These are phyloP conservation scores for Seriola rivoliana DNA, from an alignment of 2,113 vertebrate genomes.

Conservation along the genomic window DNA sequence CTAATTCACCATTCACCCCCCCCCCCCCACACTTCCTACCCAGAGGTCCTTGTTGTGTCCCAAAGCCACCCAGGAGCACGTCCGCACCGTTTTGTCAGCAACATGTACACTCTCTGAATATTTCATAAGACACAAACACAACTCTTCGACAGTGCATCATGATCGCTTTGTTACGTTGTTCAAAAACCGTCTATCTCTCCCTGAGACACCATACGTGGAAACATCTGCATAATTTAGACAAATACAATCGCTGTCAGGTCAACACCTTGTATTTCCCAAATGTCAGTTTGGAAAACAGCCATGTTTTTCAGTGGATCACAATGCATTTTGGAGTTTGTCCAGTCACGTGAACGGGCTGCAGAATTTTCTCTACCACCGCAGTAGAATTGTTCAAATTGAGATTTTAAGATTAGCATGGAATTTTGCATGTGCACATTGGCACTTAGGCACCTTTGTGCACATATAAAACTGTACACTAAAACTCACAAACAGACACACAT, in stretches of 20 bases:
- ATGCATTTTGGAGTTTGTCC: background rate
- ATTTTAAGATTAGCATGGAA: slow-evolving; percentile 14
- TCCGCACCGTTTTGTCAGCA: slow-evolving; percentile 66
- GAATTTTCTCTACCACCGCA: background rate
- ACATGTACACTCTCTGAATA: slow-evolving; percentile 72
- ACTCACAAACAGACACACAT: slow-evolving; percentile 25
- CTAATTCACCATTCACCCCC: background rate
- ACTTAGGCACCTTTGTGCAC: slow-evolving; percentile 20
- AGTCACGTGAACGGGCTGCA: background rate
- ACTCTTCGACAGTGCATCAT: slow-evolving; percentile 42
- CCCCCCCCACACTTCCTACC: slow-evolving; percentile 20
- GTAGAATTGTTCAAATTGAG: background rate
- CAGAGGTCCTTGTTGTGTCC: slow-evolving; percentile 54
- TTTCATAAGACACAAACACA: slow-evolving; percentile 72
- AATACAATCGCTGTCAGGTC: slow-evolving; percentile 3
- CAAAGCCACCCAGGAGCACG: slow-evolving; percentile 27
- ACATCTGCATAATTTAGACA: slow-evolving; percentile 49
- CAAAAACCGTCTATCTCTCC: background rate
- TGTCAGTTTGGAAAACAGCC: slow-evolving; percentile 21
- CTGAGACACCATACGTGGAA: slow-evolving; percentile 8
- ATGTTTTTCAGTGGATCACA: background rate
- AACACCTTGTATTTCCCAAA: slow-evolving; percentile 21
- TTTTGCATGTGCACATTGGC: slow-evolving; percentile 21
- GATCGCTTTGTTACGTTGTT: slow-evolving; percentile 32
- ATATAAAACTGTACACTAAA: slow-evolving; percentile 14